Base-by-base conservation (phyloP, 2,113 vertebrate species). In the Sialia sialis region DNA sequence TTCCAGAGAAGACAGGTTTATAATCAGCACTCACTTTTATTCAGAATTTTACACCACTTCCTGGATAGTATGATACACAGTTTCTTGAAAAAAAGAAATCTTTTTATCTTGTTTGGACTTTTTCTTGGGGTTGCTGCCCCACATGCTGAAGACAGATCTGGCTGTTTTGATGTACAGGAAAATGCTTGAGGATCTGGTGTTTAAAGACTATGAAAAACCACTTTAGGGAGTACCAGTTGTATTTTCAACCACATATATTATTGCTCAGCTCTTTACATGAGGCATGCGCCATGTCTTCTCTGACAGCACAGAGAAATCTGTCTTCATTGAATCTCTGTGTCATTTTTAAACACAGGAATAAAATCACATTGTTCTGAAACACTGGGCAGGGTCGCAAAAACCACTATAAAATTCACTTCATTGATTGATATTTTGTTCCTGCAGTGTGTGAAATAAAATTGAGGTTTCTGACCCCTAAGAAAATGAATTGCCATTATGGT, bases 161-260 rank as follows among this genome's bases (percentile, higher is more conserved):
- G 23, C 78, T 89, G 77, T 94, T 97, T 68, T 62, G 77, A 96
- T 95, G 93, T 91, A 85, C 18, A 63, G 38, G 55, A 84, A 83
- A 74, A 89, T 64, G 73, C 72, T 66, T 59, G 79, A 86, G 51
- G 44, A 23, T 76, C 30, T 85, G 46, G 4, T 72, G 19, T 36
- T 83, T 23, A 43, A 59, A 67, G 56, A 10, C 38, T 16, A 9
- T 3, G 4, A 74, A 48, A 80, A 77, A 78, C 4, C 30, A 49
- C 16, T 77, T 55, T 3, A 8, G 58, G 52, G 59, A 59, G 52
- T 27, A 19, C 32, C 44, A 87, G 72, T 41, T 3, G 0, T 56
- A 43, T 84, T 90, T 86, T 43, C 60, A 75, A 10, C 75, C 67
- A 13, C 48, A 4, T 22, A 19, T 3, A 11, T 62, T 39, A 49